phyloP scores from a whole-genome alignment of 1,140 invertebrate species.

The Conus ventricosus region DNA sequence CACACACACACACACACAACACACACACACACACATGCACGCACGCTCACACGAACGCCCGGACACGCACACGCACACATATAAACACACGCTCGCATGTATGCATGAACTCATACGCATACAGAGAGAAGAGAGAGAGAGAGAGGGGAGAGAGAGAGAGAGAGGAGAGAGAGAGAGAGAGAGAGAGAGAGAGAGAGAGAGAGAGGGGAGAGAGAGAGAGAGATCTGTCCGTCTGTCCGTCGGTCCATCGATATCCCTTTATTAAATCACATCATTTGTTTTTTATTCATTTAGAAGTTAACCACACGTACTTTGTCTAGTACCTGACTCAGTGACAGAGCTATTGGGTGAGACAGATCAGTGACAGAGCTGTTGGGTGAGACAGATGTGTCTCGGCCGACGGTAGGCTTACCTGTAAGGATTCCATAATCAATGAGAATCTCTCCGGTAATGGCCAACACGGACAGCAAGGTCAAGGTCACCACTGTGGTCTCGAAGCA shows the following conservation, averaged over 20 bases:
- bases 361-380: no score
- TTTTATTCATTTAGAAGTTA: no score
- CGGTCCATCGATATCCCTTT: no score
- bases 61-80: neutral
- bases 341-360: neutral
- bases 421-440: slow-evolving; percentile 35
- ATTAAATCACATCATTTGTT: no score
- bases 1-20: neutral
- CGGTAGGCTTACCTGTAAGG: slow-evolving; percentile 27
- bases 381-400: no score
- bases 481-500: slow-evolving; percentile 35
- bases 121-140: no score
- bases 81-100: neutral
- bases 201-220: neutral
- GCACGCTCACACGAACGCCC: neutral
- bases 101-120: neutral
- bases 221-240: no score
- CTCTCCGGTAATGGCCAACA: slow-evolving; percentile 44
- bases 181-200: no score
- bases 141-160: no score
- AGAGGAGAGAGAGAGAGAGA: no score
- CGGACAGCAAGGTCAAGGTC: slow-evolving; percentile 39
- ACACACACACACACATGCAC: neutral
- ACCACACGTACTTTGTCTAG: no score
- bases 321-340: neutral